Percentiles rank a stretch among this genome's conserved stretches.
phyloP scores from a whole-genome alignment of 2,113 vertebrate species.

The Ranitomeya imitator region DNA sequence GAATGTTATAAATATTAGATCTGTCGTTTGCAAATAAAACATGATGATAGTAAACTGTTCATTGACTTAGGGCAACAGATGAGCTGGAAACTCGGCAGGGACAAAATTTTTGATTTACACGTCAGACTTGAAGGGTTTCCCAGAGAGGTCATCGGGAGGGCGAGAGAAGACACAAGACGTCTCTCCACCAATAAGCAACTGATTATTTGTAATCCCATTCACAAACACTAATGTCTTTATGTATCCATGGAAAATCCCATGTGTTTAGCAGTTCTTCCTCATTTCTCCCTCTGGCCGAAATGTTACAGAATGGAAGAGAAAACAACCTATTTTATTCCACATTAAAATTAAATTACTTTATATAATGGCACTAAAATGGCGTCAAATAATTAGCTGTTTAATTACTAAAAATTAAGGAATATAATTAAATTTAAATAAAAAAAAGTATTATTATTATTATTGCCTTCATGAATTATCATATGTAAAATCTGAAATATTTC shows the following conservation, averaged over 20 bases:
- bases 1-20: too few species aligned
- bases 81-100: slow-evolving; percentile 29
- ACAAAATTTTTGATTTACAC: slow-evolving; percentile 40
- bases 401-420: not conserved
- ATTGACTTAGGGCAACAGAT: slow-evolving; percentile 13
- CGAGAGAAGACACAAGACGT: not conserved
- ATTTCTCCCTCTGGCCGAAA: not conserved
- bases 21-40: not conserved
- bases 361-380: not conserved
- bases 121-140: slow-evolving; percentile 34
- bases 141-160: slow-evolving; percentile 25
- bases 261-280: not conserved
- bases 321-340: not conserved
- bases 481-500: not conserved
- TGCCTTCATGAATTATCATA: not conserved
- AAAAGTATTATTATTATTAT: not conserved
- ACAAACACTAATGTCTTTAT: slow-evolving; percentile 9
- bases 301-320: not conserved
- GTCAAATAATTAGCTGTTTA: not conserved
- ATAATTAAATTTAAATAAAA: not conserved
- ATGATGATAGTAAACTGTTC: not conserved
- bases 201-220: slow-evolving; percentile 15
- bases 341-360: not conserved
- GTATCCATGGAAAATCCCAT: not conserved
- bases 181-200: slow-evolving; percentile 20